phyloP scores from a whole-genome alignment of 1,140 invertebrate species.

The Chironomus tepperi region DNA sequence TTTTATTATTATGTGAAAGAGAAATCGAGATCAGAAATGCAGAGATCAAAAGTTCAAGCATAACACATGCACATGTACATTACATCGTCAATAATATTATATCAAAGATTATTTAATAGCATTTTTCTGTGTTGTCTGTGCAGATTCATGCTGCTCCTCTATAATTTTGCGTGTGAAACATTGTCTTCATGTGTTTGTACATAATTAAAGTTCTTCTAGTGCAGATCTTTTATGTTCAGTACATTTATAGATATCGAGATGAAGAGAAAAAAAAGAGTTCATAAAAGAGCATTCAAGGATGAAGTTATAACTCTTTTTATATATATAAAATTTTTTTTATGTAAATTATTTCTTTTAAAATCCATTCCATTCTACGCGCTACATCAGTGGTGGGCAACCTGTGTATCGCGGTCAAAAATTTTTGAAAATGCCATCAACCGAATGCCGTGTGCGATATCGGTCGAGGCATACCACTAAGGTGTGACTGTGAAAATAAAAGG shows the following conservation, averaged over 20 bases:
- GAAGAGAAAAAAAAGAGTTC: background rate
- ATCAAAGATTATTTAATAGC: background rate
- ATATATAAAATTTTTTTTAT: background rate
- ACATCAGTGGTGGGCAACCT: too few relatives aligned
- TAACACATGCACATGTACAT: background rate
- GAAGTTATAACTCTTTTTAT: background rate
- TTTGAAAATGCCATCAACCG: too few relatives aligned
- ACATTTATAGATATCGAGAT: background rate
- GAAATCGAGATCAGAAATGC: background rate
- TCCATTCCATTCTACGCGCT: background rate
- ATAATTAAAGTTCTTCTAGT: too few relatives aligned
- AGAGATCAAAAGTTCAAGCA: slow-evolving; percentile 1
- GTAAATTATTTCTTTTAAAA: too few relatives aligned
- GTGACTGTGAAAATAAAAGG: too few relatives aligned
- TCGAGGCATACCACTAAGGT: background rate
- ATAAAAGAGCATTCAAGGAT: background rate
- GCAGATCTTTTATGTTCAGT: background rate
- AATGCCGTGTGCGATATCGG: too few relatives aligned
- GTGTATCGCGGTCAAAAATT: too few relatives aligned
- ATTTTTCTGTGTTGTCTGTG: background rate
- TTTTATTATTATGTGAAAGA: background rate
- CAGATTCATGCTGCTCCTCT: background rate
- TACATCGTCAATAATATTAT: background rate
- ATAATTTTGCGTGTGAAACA: background rate
- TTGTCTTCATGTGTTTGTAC: background rate